These are phyloP conservation scores for Nasonia longicornis DNA, from an alignment of 1,140 invertebrate species.

Conservation along the genomic window DNA sequence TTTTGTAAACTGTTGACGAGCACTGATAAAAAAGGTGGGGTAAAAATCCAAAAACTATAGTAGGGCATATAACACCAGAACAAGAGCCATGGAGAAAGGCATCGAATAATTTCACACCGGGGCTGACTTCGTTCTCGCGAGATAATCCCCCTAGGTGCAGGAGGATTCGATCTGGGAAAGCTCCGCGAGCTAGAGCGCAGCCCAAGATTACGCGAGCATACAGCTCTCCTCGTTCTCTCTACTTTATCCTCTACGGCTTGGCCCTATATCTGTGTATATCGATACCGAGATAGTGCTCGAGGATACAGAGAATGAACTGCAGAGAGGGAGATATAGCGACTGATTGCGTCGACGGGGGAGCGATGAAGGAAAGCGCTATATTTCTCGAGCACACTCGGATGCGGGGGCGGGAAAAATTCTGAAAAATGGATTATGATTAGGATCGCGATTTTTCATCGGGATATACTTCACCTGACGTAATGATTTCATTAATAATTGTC, in stretches of 20 bases:
- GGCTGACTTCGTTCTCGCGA: constrained; percentile 16
- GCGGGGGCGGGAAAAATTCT: constrained; percentile 8
- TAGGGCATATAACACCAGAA: too few relatives aligned
- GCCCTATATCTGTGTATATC: constrained; percentile 15
- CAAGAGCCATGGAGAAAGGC: background rate
- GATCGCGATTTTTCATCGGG: background rate
- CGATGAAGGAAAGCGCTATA: background rate
- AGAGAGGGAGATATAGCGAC: too few relatives aligned
- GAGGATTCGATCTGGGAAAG: constrained; percentile 32
- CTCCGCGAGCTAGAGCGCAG: background rate
- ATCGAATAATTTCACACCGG: constrained; percentile 35
- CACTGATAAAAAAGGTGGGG: too few relatives aligned
- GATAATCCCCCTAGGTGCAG: constrained; percentile 39
- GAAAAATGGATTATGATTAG: too few relatives aligned
- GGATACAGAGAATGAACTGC: too few relatives aligned
- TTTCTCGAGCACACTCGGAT: background rate
- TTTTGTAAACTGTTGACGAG: too few relatives aligned
- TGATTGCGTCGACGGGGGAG: background rate
- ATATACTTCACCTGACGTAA: background rate
- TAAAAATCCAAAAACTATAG: too few relatives aligned
- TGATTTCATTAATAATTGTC: constrained; percentile 22
- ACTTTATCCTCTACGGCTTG: background rate
- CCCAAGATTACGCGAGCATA: constrained; percentile 25
- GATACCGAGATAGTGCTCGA: background rate
- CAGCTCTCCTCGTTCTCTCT: constrained; percentile 9